phyloP scores from a whole-genome alignment of 2,113 vertebrate genomes.

The Microtus ochrogaster region DNA sequence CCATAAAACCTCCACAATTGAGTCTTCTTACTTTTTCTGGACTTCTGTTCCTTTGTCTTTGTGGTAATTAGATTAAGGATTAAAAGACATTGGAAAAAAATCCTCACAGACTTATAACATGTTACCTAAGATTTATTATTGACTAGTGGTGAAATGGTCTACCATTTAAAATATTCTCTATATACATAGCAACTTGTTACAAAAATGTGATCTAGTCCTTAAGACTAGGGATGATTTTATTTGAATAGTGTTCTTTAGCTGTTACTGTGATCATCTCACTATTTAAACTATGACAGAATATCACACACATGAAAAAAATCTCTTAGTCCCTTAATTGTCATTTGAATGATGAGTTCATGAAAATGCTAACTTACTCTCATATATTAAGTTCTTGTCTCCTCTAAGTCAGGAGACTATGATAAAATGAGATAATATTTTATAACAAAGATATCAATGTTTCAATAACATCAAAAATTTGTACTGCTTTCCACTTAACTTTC shows the following conservation, averaged over 20 bases:
- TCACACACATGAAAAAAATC: background rate
- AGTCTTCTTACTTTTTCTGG: too few species aligned
- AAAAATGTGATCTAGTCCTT: background rate
- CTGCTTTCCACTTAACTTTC: background rate
- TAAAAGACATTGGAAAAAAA: too few species aligned
- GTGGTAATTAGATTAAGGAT: background rate
- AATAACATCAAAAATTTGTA: background rate
- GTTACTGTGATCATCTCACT: background rate
- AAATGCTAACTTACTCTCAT: background rate
- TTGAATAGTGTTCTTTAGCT: background rate
- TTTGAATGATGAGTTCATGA: background rate
- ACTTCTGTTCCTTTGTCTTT: background rate
- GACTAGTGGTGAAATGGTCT: background rate
- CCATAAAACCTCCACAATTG: too few species aligned
- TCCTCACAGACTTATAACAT: too few species aligned
- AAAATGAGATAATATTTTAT: background rate
- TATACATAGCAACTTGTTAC: background rate
- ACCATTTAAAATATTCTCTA: background rate
- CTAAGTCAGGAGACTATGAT: background rate
- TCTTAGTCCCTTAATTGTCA: background rate
- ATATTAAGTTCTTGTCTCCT: background rate
- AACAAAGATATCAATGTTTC: background rate
- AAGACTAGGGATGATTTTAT: background rate
- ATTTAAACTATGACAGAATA: background rate
- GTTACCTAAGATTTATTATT: too few species aligned